Evolutionary conservation across 2,797 vertebrate species (phyloP).

Genomic region (Enoplosus armatus): DNA sequence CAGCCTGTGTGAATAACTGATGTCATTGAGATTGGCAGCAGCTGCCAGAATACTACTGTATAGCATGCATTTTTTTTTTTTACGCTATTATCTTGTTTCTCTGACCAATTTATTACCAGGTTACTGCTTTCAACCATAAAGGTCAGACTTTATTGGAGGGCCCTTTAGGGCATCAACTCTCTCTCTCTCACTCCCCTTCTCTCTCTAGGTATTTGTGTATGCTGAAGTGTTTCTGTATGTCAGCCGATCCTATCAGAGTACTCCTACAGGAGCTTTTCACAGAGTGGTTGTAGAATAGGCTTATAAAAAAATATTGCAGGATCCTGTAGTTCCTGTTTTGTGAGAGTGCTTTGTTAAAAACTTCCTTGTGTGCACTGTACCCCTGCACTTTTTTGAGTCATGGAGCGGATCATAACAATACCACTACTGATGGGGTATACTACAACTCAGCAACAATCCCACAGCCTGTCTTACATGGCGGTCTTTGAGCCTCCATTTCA

Average conservation of each 20-base stretch:
- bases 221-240: slow-evolving; percentile 14
- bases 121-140: not conserved
- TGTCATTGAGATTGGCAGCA: not conserved
- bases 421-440: not conserved
- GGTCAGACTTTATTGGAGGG: not conserved
- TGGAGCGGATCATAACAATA: not conserved
- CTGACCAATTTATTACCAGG: not conserved
- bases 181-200: not conserved
- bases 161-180: slow-evolving; percentile 27
- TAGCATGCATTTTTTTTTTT: not conserved
- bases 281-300: slow-evolving; percentile 1
- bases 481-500: not conserved
- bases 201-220: slow-evolving; percentile 15
- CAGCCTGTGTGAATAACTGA: not conserved
- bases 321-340: slow-evolving; percentile 2
- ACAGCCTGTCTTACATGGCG: not conserved
- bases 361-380: not conserved
- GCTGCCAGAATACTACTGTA: too few species aligned
- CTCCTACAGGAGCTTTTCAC: not conserved
- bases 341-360: slow-evolving; percentile 1
- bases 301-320: slow-evolving; percentile 11
- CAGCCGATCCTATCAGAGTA: slow-evolving; percentile 13
- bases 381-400: not conserved
- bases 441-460: not conserved
- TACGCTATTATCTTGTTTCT: not conserved